These are phyloP conservation scores for Anarhynchus alexandrinus DNA, from an alignment of 2,113 vertebrate species.

Conservation along the genomic window DNA sequence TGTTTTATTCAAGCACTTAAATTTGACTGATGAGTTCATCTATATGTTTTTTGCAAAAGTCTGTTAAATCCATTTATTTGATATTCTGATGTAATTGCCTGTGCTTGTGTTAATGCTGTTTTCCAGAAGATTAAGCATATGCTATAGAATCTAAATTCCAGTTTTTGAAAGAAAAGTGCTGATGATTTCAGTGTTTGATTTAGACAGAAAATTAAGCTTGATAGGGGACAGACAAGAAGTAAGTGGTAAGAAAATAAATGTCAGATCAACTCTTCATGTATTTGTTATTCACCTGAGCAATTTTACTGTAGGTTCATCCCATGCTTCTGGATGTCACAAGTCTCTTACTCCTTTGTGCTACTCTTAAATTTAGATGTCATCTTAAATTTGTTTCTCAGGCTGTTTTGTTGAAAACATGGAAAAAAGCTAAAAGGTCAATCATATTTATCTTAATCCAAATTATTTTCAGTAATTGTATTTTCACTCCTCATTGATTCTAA, in stretches of 20 bases:
- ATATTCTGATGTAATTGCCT: slow-evolving; percentile 63
- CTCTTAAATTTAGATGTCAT: neutral
- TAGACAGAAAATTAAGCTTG: slow-evolving; percentile 28
- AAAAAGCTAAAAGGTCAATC: slow-evolving; percentile 14
- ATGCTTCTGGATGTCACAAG: neutral
- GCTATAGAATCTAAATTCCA: slow-evolving; percentile 27
- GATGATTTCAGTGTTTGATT: slow-evolving; percentile 46
- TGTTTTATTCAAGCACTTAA: slow-evolving; percentile 30
- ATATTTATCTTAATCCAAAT: slow-evolving; percentile 46
- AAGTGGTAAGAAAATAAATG: neutral
- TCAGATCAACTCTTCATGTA: neutral
- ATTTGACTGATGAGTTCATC: slow-evolving; percentile 59
- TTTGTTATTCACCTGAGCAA: neutral
- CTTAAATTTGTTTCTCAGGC: neutral
- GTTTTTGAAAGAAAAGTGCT: slow-evolving; percentile 32
- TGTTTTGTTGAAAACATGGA: neutral
- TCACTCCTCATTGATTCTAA: slow-evolving; percentile 51
- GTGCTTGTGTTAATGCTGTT: slow-evolving; percentile 57
- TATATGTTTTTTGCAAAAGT: slow-evolving; percentile 32
- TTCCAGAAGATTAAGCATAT: slow-evolving; percentile 67
- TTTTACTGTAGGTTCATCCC: neutral
- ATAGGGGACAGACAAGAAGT: neutral
- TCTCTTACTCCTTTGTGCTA: neutral
- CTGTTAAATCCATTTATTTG: slow-evolving; percentile 65
- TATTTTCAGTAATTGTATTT: slow-evolving; percentile 46